Base-by-base conservation (phyloP, 2,888 invertebrate species). In the Parnassius orleans region DNA sequence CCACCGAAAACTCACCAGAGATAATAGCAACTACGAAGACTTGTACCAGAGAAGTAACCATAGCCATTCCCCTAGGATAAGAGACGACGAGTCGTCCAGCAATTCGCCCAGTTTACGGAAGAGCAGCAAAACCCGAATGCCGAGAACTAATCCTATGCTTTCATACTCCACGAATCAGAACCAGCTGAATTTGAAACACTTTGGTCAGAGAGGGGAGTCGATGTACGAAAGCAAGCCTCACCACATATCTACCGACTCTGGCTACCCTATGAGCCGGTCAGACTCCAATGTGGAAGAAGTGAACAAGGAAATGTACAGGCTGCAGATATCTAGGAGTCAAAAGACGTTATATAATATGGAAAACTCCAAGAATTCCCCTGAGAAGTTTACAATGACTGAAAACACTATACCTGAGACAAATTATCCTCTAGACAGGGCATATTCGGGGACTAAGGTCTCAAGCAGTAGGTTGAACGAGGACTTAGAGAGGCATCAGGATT, bases 91-190 rank as follows among this genome's bases (percentile, higher is more conserved):
- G 68, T 88, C 90, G 54, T 89, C 90, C 2, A 90, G 90, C 69
- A 90, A 90, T 72, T 88, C 90, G 65, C 90, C 90, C 10, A 89
- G 90, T 72, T 79, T 90, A 69, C 88, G 93, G 65, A 93, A 93
- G 68, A 92, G 81, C 65, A 91, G 84, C 74, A 86, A 93, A 75
- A 89, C 91, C 57, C 86, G 93, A 72, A 90, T 93, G 86, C 93
- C 93, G 14, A 83, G 93, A 74, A 93, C 92, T 53, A 93, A 94
- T 77, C 94, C 93, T 2, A 86, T 93, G 86, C 88, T 92, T 72
- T 93, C 91, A 65, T 92, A 92, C 74, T 89, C 90, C 10, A 88
- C 91, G 1, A 89, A 86, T 63, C 91, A 90, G 72, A 90, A 88
- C 66, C 87, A 87, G 68, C 74, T 89, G 10, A 91, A 90, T 67